These are phyloP conservation scores for Xanthia icteritia DNA, from an alignment of 2,888 invertebrate genomes.

Conservation along the genomic window DNA sequence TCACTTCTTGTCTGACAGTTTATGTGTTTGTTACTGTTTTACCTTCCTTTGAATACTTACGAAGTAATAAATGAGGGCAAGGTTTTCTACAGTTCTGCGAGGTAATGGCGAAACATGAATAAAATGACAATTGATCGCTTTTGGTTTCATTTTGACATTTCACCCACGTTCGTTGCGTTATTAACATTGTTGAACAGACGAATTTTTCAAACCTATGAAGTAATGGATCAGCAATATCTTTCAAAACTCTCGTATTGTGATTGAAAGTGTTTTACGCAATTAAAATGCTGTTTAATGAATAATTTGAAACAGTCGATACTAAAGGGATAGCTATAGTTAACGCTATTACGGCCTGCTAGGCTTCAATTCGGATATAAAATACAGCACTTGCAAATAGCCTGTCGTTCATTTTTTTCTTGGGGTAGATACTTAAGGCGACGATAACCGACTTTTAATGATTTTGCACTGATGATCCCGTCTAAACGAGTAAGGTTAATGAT, in stretches of 20 bases:
- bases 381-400: background rate
- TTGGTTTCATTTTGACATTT: too few relatives aligned
- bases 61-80: background rate
- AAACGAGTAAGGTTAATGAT: too few relatives aligned
- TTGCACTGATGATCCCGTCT: too few relatives aligned
- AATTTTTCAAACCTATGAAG: too few relatives aligned
- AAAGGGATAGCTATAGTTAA: background rate
- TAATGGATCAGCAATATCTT: too few relatives aligned
- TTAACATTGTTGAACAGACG: too few relatives aligned
- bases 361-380: background rate
- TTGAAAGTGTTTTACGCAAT: background rate
- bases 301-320: background rate
- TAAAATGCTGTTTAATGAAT: background rate
- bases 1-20: conserved; percentile 20
- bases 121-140: too few relatives aligned
- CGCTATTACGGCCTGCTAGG: background rate
- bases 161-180: too few relatives aligned
- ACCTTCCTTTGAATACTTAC: conserved; percentile 9
- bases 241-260: too few relatives aligned
- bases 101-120: too few relatives aligned
- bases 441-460: too few relatives aligned
- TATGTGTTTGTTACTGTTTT: conserved; percentile 24
- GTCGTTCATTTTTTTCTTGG: background rate
- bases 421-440: too few relatives aligned
- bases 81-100: background rate